Evolutionary conservation across 2,888 invertebrate species (phyloP).

Genomic region (Podabrus alpinus): DNA sequence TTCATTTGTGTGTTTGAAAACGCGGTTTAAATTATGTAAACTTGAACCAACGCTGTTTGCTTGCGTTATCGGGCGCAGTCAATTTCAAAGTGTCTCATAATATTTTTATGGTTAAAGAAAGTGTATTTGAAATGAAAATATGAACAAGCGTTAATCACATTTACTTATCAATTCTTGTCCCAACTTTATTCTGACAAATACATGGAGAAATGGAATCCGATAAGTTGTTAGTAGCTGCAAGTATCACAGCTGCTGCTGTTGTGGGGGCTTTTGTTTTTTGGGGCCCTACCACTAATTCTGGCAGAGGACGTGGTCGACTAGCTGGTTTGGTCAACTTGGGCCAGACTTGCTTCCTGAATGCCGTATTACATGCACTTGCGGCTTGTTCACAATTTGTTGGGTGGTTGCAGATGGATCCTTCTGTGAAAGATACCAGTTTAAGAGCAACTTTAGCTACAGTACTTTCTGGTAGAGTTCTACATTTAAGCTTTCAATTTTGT

Average conservation of each 20-base stretch:
- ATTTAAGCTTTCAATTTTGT: constrained; percentile 7
- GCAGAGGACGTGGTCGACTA: constrained; percentile 66
- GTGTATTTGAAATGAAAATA: background rate
- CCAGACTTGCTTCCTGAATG: constrained; percentile 91
- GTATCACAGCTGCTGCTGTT: constrained; percentile 78
- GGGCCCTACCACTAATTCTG: constrained; percentile 71
- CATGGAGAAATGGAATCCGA: constrained; percentile 67
- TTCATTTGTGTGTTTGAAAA: background rate
- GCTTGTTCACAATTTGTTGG: constrained; percentile 82
- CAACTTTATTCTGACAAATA: background rate
- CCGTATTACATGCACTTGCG: constrained; percentile 86
- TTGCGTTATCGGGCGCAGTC: background rate
- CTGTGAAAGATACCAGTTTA: constrained; percentile 69
- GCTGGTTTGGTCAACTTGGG: constrained; percentile 90
- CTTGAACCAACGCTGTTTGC: background rate
- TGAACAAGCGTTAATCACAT: background rate
- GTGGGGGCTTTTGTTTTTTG: constrained; percentile 84
- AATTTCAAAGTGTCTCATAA: background rate
- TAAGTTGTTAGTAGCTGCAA: constrained; percentile 77
- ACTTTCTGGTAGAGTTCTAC: constrained; percentile 63
- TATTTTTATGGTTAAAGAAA: background rate
- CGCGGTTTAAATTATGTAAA: background rate
- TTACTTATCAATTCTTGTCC: background rate
- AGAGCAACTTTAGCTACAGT: constrained; percentile 75
- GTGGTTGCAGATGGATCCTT: constrained; percentile 76